phyloP scores from a whole-genome alignment of 2,113 vertebrate species.

The Brachyhypopomus gauderio region DNA sequence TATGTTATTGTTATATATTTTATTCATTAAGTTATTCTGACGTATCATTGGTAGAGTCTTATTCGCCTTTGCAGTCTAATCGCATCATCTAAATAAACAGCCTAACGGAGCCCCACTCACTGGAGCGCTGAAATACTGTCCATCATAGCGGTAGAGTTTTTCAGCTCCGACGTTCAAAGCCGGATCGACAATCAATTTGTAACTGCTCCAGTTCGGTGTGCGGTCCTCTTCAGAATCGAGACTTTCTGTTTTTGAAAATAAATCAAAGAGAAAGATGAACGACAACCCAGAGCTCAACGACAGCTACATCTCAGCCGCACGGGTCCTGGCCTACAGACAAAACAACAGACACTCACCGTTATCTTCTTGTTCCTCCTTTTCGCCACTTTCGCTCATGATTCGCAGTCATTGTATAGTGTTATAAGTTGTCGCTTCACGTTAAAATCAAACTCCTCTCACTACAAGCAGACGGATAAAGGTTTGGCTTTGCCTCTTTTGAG shows the following conservation, averaged over 20 bases:
- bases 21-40: too few relatives aligned
- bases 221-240: constrained; percentile 6
- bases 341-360: constrained; percentile 70
- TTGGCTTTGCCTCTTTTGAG: neutral
- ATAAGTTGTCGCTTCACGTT: constrained; percentile 8
- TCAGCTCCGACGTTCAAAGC: constrained; percentile 87
- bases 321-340: neutral
- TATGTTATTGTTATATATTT: neutral
- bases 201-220: constrained; percentile 83
- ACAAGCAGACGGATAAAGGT: neutral
- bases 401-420: constrained; percentile 52
- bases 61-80: too few relatives aligned
- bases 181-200: constrained; percentile 96
- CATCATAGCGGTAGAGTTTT: constrained; percentile 96
- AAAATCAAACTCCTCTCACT: constrained; percentile 8
- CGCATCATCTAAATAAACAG: neutral
- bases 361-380: constrained; percentile 74
- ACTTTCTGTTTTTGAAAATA: neutral
- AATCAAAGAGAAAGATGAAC: neutral
- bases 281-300: neutral
- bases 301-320: too few relatives aligned
- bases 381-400: constrained; percentile 78
- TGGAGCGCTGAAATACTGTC: constrained; percentile 88
- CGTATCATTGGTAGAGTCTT: too few relatives aligned
- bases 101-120: constrained; percentile 72